A percentile compares a stretch with the other conserved stretches of the same genome.
Evolutionary conservation across 2,797 vertebrate genomes (phyloP).

Genomic region (Tragelaphus oryx): DNA sequence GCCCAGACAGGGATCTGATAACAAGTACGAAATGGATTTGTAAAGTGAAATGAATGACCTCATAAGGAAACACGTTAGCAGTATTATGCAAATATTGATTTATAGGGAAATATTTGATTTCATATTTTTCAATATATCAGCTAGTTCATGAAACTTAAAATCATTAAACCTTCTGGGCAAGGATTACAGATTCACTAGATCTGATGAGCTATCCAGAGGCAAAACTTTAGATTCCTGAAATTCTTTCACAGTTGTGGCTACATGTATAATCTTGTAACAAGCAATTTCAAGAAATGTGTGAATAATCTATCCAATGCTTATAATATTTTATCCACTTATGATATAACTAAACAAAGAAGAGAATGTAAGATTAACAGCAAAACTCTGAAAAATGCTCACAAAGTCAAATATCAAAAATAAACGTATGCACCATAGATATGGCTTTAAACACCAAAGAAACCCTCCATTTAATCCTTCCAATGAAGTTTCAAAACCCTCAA

Average conservation of each 20-base stretch:
- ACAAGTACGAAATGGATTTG: slow-evolving; percentile 87
- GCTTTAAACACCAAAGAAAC: neutral
- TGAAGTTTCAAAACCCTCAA: neutral
- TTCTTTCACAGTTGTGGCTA: slow-evolving; percentile 44
- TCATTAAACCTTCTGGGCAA: neutral
- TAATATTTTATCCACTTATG: slow-evolving; percentile 2
- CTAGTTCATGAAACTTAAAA: slow-evolving; percentile 25
- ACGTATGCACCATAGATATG: neutral
- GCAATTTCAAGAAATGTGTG: slow-evolving; percentile 34
- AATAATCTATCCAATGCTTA: slow-evolving; percentile 30
- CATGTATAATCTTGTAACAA: slow-evolving; percentile 50
- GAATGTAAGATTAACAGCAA: slow-evolving; percentile 47
- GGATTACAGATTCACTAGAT: neutral
- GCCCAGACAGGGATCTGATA: slow-evolving; percentile 97
- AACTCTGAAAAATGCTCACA: neutral
- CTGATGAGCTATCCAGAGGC: slow-evolving; percentile 25
- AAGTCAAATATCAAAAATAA: neutral
- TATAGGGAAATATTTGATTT: slow-evolving; percentile 50
- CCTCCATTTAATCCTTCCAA: neutral
- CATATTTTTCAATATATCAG: neutral
- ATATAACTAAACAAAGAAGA: slow-evolving; percentile 1
- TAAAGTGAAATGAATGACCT: slow-evolving; percentile 81
- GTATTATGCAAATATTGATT: slow-evolving; percentile 67
- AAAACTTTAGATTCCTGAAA: slow-evolving; percentile 46
- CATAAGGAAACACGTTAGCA: slow-evolving; percentile 71